These are phyloP conservation scores for Galaxias olidus DNA, from an alignment of 2,797 vertebrate genomes.

Conservation along the genomic window DNA sequence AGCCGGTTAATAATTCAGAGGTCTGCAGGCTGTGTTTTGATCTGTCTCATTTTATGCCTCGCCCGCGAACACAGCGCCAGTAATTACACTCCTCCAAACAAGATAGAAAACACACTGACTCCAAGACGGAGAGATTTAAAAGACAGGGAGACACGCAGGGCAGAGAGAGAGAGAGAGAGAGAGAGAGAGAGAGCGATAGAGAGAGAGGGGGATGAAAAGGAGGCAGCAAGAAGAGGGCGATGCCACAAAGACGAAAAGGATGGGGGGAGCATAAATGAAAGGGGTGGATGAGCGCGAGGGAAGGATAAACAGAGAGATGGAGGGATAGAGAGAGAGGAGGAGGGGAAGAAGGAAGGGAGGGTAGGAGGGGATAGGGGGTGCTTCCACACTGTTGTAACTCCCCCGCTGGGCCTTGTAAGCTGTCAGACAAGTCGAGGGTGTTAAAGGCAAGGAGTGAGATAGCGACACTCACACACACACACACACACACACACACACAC, in stretches of 20 bases:
- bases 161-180: not conserved
- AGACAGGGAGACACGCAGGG: not conserved
- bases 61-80: constrained; percentile 31
- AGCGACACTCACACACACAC: not conserved
- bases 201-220: not conserved
- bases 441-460: constrained; percentile 51
- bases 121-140: not conserved
- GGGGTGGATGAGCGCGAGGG: constrained; percentile 16
- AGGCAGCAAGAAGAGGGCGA: constrained; percentile 4
- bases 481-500: not conserved
- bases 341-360: not conserved
- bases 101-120: not conserved
- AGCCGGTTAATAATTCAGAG: constrained; percentile 72
- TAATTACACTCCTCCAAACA: constrained; percentile 3
- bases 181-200: not conserved
- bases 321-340: not conserved
- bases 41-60: constrained; percentile 48
- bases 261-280: not conserved
- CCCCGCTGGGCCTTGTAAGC: constrained; percentile 67
- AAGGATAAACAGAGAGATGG: constrained; percentile 1
- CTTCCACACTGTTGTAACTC: constrained; percentile 63
- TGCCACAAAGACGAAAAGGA: constrained; percentile 1
- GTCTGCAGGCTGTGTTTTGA: constrained; percentile 65
- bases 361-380: constrained; percentile 30
- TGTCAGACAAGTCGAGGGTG: constrained; percentile 64